Evolutionary conservation across 2,888 invertebrate genomes (phyloP), one percentile per base, ranked within the genome.

Genomic region (Octonoba sinensis): DNA sequence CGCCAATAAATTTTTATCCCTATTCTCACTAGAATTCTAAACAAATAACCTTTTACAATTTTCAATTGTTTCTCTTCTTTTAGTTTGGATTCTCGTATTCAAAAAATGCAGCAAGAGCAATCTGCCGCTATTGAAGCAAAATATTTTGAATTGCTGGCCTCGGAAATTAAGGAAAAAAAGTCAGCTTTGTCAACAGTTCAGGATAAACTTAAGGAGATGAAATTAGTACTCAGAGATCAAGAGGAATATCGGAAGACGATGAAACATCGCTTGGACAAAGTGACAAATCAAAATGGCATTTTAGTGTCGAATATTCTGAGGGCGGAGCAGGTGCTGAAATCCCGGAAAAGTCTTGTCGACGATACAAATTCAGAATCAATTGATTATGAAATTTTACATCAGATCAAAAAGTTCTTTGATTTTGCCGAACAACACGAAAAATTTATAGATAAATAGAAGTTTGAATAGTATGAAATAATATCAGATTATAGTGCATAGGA

Each of bases 261-360:
- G 13, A 60, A 60, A 47, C 22, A 27, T 0, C 51, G n/a, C 6
- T 12, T 75, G 20, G 16, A 51, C 22, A 46, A 51, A 6, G 36
- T 36, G n/a, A 20, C 0, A 0, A 51, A 75, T 36, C 8, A 3
- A 13, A 75, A 75, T 51, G 75, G 67, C 8, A 8, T 36, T 3
- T 18, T 27, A 16, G 18, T 67, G 4, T 75, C 75, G 15, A 49
- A 47, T 4, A 46, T 75, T 16, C 44, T 75, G 4, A 60, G 67
- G 20, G 60, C 75, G 1, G 60, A 51, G n/a, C n/a, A 49, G 11
- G 49, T 75, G 15, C 15, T 75, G 20, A 57, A 67, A 16, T 47
- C 51, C 13, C 59, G 59, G 36, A 22, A 67, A 1, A 51, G 8
- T 6, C 64, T 67, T 11, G 51, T 75, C 18, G 8, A 44, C 1